A percentile compares a stretch with the other conserved stretches of the same genome.
Evolutionary conservation across 2,888 invertebrate species (phyloP).

Genomic region (Melieria crassipennis): DNA sequence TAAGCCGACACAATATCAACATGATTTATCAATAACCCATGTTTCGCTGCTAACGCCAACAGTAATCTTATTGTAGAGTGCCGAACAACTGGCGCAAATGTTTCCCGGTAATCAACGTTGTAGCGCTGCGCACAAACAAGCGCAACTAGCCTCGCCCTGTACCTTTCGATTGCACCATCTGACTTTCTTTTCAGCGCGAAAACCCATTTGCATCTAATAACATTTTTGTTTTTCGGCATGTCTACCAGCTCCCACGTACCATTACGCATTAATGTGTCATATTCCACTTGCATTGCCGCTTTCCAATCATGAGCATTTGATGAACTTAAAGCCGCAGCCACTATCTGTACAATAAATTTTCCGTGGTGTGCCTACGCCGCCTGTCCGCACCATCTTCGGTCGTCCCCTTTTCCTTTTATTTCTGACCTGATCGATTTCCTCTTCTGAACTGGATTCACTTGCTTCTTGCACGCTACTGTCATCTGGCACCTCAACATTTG

Average conservation of each 20-base stretch:
- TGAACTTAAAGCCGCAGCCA: slow-evolving; percentile 31
- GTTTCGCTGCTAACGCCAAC: slow-evolving; percentile 28
- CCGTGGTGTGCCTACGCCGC: slow-evolving; percentile 24
- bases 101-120: no score
- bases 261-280: no score
- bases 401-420: slow-evolving; percentile 28
- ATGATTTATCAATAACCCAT: slow-evolving; percentile 31
- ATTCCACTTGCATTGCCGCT: no score
- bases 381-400: slow-evolving; percentile 30
- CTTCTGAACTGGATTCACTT: slow-evolving; percentile 1
- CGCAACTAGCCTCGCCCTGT: no score
- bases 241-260: no score
- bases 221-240: no score
- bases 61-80: slow-evolving; percentile 26
- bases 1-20: slow-evolving; percentile 39
- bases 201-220: no score
- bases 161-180: no score
- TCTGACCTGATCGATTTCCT: neutral
- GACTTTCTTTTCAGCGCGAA: no score
- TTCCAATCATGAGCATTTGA: no score
- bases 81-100: no score
- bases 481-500: slow-evolving; percentile 25
- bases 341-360: slow-evolving; percentile 29
- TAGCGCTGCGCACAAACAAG: no score
- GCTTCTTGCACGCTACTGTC: slow-evolving; percentile 1